Evolutionary conservation across 2,113 vertebrate species (phyloP).

Genomic region (Eptesicus fuscus): DNA sequence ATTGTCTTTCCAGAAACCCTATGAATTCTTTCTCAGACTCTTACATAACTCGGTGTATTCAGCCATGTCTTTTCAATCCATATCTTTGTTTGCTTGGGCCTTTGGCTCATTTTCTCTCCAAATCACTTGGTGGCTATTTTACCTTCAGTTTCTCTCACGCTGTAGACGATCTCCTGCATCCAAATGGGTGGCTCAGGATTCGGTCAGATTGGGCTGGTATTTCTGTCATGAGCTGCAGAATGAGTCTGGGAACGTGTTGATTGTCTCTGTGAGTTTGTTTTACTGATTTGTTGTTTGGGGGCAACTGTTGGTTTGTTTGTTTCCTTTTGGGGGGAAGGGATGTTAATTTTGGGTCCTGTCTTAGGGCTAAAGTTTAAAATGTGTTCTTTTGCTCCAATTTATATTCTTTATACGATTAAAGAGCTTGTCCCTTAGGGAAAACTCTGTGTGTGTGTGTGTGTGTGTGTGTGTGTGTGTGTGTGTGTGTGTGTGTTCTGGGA

Average conservation of each 20-base stretch:
- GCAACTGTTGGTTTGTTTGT: not conserved
- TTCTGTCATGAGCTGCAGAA: not conserved
- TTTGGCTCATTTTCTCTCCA: conserved; percentile 73
- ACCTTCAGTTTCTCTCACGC: conserved; percentile 27
- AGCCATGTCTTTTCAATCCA: conserved; percentile 61
- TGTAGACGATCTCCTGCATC: conserved; percentile 8
- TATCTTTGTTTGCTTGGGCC: conserved; percentile 70
- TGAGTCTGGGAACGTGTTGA: not conserved
- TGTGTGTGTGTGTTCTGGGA: not conserved
- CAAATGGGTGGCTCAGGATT: not conserved
- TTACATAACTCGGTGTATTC: conserved; percentile 74
- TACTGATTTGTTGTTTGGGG: not conserved
- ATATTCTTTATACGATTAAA: not conserved
- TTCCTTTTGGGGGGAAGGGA: not conserved
- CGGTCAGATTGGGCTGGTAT: not conserved
- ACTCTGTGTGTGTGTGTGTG: not conserved
- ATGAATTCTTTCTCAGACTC: conserved; percentile 67
- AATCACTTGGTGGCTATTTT: conserved; percentile 69
- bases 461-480: not conserved
- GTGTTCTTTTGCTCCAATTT: not conserved
- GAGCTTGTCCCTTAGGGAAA: not conserved
- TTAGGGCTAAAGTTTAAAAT: not conserved
- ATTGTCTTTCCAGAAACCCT: conserved; percentile 79
- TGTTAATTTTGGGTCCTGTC: not conserved
- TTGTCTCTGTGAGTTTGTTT: not conserved